Evolutionary conservation across 1,140 invertebrate species (phyloP).

Genomic region (Eriosoma lanigerum): DNA sequence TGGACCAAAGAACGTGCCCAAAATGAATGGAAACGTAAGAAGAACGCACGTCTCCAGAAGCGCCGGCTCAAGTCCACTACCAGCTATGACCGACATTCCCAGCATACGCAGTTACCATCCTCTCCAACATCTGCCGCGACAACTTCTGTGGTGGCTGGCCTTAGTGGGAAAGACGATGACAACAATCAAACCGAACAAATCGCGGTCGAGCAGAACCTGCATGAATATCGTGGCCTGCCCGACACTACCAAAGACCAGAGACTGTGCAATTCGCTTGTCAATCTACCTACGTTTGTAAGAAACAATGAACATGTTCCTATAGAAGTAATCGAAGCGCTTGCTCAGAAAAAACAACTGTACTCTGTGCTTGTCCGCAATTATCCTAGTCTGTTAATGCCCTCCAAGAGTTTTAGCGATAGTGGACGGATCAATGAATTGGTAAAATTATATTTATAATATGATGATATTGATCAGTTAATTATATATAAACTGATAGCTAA

Average conservation of each 20-base stretch:
- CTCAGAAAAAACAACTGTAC: constrained; percentile 68
- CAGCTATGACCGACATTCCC: constrained; percentile 57
- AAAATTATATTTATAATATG: background rate
- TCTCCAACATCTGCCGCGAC: constrained; percentile 45
- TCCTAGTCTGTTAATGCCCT: constrained; percentile 67
- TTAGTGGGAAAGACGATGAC: background rate
- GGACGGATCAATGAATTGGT: constrained; percentile 60
- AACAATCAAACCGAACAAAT: background rate
- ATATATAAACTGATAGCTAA: no score
- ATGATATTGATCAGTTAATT: no score
- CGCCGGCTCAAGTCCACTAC: constrained; percentile 59
- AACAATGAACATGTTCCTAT: constrained; percentile 67
- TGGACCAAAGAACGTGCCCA: constrained; percentile 69
- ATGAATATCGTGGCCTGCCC: background rate
- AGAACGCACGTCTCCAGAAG: constrained; percentile 53
- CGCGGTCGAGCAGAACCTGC: no score
- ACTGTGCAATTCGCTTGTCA: constrained; percentile 60
- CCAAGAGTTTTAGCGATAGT: constrained; percentile 68
- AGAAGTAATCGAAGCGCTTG: constrained; percentile 63
- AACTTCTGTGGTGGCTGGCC: background rate
- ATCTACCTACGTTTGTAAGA: constrained; percentile 73
- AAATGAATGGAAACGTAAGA: constrained; percentile 67
- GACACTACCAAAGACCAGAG: constrained; percentile 29
- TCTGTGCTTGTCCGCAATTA: constrained; percentile 73
- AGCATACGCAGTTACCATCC: constrained; percentile 59